These are phyloP conservation scores for Eilema sororculum DNA, from an alignment of 2,888 invertebrate species.

Conservation along the genomic window DNA sequence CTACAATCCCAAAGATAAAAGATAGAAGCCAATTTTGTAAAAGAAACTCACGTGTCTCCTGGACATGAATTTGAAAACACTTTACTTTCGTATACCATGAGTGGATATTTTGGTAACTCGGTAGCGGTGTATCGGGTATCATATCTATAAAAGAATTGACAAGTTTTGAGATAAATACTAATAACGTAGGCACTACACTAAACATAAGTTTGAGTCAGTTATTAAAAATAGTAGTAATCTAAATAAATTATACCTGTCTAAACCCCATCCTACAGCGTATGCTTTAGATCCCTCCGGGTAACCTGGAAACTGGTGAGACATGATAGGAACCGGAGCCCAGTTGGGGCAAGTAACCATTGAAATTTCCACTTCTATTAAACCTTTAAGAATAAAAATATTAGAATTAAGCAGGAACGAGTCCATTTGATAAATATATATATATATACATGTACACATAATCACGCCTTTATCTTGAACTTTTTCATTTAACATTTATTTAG, in stretches of 20 bases:
- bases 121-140: slow-evolving; percentile 55
- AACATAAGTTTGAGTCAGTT: background rate
- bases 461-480: too few species aligned
- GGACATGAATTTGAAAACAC: slow-evolving; percentile 70
- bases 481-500: too few species aligned
- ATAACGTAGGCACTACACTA: too few species aligned
- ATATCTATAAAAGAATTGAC: slow-evolving; percentile 58
- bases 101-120: slow-evolving; percentile 59
- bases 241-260: slow-evolving; percentile 66
- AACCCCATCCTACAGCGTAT: slow-evolving; percentile 75
- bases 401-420: background rate
- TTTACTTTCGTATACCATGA: slow-evolving; percentile 62
- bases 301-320: slow-evolving; percentile 71
- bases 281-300: slow-evolving; percentile 57
- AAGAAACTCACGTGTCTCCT: slow-evolving; percentile 64
- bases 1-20: too few species aligned
- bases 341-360: slow-evolving; percentile 72
- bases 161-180: too few species aligned
- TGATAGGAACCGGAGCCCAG: slow-evolving; percentile 71
- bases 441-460: too few species aligned
- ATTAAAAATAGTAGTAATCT: background rate
- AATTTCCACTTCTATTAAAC: slow-evolving; percentile 71
- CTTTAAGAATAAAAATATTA: slow-evolving; percentile 49
- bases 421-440: background rate
- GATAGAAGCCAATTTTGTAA: too few species aligned